Evolutionary conservation across 2,113 vertebrate genomes (phyloP), one percentile per base, ranked within the genome.

Genomic region (Alectura lathami): DNA sequence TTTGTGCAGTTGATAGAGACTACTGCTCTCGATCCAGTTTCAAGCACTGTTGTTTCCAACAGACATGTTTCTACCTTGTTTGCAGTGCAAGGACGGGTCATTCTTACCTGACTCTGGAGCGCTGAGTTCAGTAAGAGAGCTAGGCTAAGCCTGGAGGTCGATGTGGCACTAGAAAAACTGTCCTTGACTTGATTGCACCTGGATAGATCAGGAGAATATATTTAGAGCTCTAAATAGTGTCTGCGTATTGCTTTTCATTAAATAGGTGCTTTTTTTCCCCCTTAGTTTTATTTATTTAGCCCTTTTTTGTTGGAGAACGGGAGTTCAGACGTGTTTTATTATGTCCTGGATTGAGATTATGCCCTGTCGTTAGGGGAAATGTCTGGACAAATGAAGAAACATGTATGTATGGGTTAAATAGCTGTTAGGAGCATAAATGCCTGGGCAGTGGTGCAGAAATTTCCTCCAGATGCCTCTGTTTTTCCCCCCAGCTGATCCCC

Each of bases 381-480:
- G 82, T 54, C 68, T 66, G 56, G 64, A 60, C 54, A 75, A 83
- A 93, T 68, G 69, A 92, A 81, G 80, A 74, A 88, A 40, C 75
- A 21, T 34, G 48, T 47, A 40, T 32, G 36, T 66, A 21, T 16
- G 66, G 32, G 75, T 82, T 62, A 91, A 95, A 93, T 81, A 69
- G 77, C 84, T 95, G 64, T 91, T 88, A 91, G 64, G 76, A 80
- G 53, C 81, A 74, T 57, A 66, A 92, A 78, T 85, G 84, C 86
- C 57, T 91, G 81, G 27, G 72, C 77, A 96, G 78, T 80, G 74
- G 69, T 93, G 94, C 91, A 86, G 92, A 96, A 97, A 95, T 73
- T 76, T 66, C 57, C 72, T 93, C 85, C 94, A 96, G 94, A 91
- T 95, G 92, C 88, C 88, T 85, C 91, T 86, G 38, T 26, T 86